Conservation (phyloP, 2,888 invertebrate species). For the Acanthosoma haemorrhoidale region DNA sequence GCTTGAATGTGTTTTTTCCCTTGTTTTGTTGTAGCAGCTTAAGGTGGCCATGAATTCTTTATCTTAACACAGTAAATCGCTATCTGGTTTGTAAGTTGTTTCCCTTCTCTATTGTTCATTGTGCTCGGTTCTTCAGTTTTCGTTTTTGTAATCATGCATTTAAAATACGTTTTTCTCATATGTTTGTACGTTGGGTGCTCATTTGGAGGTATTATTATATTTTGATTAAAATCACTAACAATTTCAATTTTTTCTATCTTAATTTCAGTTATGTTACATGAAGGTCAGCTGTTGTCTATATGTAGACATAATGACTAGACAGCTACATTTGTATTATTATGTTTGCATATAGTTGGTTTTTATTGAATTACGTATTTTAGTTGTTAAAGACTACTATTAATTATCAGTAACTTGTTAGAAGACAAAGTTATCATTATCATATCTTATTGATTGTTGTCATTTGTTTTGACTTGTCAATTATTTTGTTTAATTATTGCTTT, state of each 20-base stretch:
- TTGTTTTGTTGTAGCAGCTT: no score
- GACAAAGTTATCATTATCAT: no score
- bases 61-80: not conserved
- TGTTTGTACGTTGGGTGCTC: slow-evolving; percentile 1
- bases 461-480: no score
- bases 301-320: not conserved
- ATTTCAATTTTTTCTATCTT: not conserved
- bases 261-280: not conserved
- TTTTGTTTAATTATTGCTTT: no score
- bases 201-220: not conserved
- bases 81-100: not conserved
- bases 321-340: not conserved
- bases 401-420: not conserved
- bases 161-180: not conserved
- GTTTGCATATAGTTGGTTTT: not conserved
- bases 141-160: not conserved
- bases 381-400: not conserved
- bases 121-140: not conserved
- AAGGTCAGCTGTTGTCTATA: slow-evolving; percentile 14
- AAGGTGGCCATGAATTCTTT: not conserved
- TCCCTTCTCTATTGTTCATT: not conserved
- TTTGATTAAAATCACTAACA: not conserved
- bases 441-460: no score
- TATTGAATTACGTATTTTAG: not conserved
- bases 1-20: no score